These are phyloP conservation scores for Synergus japonicus DNA, from an alignment of 2,888 invertebrate genomes.

Conservation along the genomic window DNA sequence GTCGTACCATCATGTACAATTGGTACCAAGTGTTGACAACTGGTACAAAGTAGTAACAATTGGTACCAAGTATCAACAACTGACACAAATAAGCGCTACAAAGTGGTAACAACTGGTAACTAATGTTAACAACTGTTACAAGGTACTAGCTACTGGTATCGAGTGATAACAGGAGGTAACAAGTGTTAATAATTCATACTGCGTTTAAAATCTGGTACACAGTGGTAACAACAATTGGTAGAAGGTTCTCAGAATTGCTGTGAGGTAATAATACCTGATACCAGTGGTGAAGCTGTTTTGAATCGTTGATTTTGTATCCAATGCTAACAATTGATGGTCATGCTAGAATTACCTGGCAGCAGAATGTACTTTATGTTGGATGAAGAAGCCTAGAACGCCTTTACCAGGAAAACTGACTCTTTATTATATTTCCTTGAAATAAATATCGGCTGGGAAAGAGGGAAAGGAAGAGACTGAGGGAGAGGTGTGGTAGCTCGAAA, in stretches of 20 bases:
- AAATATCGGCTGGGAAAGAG: conserved; percentile 1
- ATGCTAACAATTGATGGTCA: not conserved
- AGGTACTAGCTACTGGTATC: too few relatives aligned
- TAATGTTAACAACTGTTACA: not conserved
- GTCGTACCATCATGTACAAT: not conserved
- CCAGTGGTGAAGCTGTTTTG: not conserved
- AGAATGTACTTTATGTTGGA: not conserved
- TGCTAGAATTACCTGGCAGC: not conserved
- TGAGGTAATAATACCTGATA: not conserved
- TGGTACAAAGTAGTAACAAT: not conserved
- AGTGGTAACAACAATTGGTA: not conserved
- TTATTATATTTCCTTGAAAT: conserved; percentile 4
- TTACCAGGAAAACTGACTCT: not conserved
- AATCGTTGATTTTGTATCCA: not conserved
- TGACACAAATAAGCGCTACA: not conserved
- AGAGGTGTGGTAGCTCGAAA: conserved; percentile 21
- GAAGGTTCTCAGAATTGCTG: not conserved
- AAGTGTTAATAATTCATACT: not conserved
- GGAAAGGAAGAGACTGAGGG: conserved; percentile 2
- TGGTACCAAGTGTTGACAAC: not conserved
- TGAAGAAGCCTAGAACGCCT: not conserved
- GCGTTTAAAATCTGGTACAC: not conserved
- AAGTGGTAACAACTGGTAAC: not conserved
- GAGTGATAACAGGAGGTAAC: not conserved
- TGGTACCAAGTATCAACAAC: not conserved